phyloP scores from a whole-genome alignment of 2,888 invertebrate species.

The Lamellibrachia satsuma region DNA sequence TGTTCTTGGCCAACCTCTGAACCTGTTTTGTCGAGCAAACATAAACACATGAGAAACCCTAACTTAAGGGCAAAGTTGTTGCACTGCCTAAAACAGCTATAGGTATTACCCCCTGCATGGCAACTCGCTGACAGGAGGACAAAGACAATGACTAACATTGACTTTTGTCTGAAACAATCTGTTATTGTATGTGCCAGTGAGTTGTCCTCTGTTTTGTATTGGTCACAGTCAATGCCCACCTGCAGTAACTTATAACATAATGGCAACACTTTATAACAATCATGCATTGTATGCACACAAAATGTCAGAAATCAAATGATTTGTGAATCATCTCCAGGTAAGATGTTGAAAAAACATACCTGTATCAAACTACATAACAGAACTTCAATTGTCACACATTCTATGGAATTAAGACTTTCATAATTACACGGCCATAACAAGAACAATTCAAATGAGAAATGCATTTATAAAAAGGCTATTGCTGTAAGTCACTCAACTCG shows the following conservation, averaged over 20 bases:
- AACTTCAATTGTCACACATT: neutral
- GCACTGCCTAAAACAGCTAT: neutral
- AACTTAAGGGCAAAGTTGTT: neutral
- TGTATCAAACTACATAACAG: neutral
- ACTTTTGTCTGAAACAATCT: neutral
- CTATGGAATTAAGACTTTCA: neutral
- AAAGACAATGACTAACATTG: neutral
- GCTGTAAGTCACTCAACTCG: neutral
- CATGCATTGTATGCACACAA: neutral
- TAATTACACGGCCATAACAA: neutral
- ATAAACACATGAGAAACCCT: neutral
- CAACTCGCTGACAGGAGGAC: neutral
- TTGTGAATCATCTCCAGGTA: neutral
- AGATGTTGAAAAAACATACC: neutral
- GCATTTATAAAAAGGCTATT: neutral
- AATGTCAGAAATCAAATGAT: neutral
- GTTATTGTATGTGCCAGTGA: neutral
- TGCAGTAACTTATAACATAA: neutral
- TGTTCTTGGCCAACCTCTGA: neutral
- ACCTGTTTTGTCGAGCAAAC: neutral
- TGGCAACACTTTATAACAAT: neutral
- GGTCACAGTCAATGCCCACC: neutral
- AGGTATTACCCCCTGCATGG: neutral
- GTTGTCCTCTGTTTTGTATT: neutral
- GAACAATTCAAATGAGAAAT: neutral